Evolutionary conservation across 2,888 invertebrate genomes (phyloP).

Genomic region (Campopleginae sp.): DNA sequence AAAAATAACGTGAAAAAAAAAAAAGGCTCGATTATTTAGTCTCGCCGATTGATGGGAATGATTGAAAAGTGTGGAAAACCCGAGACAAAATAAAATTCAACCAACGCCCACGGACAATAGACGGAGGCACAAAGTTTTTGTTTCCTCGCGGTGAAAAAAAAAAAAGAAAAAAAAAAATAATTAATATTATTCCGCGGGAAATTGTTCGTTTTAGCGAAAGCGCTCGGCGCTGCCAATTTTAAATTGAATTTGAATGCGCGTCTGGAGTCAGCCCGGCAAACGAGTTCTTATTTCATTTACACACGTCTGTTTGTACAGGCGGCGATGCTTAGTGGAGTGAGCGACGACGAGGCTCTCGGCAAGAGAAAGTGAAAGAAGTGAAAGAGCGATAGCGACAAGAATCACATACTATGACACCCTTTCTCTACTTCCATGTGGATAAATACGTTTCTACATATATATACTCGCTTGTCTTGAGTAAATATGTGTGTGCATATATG

Average conservation of each 20-base stretch:
- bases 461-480: constrained; percentile 14
- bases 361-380: constrained; percentile 33
- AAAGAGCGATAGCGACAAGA: background rate
- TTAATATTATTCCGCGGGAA: background rate
- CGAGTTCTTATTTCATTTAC: constrained; percentile 67
- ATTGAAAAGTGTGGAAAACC: background rate
- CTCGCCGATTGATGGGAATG: background rate
- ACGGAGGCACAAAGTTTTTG: background rate
- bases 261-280: constrained; percentile 57
- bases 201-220: constrained; percentile 9
- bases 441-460: background rate
- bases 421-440: background rate
- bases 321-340: background rate
- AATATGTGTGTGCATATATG: constrained; percentile 15
- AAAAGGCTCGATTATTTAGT: background rate
- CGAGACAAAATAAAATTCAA: background rate
- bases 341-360: background rate
- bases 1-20: background rate
- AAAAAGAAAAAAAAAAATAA: background rate
- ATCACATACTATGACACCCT: background rate
- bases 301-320: constrained; percentile 65
- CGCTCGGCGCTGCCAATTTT: constrained; percentile 46
- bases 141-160: too few species aligned
- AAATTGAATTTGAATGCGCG: constrained; percentile 66
- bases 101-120: background rate